phyloP scores from a whole-genome alignment of 1,140 invertebrate genomes.

The Caligus rogercresseyi region DNA sequence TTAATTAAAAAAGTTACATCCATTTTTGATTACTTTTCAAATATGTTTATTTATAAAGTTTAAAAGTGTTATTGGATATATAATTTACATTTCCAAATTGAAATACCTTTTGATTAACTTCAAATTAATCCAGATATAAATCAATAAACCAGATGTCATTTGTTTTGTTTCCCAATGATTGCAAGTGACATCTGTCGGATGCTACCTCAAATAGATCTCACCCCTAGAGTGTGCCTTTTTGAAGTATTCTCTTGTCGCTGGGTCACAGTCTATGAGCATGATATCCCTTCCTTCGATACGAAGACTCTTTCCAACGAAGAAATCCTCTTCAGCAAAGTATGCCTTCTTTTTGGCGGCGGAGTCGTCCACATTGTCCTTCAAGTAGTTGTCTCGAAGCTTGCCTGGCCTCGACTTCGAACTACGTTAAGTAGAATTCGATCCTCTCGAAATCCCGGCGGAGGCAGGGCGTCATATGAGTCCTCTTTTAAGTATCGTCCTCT shows the following conservation, averaged over 20 bases:
- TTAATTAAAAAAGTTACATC: too few species aligned
- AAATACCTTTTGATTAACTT: too few species aligned
- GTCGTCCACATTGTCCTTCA: slow-evolving; percentile 31
- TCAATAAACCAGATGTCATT: too few species aligned
- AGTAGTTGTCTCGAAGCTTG: slow-evolving; percentile 40
- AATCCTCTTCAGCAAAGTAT: slow-evolving; percentile 48
- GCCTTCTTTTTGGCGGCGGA: slow-evolving; percentile 3
- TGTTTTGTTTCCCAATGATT: too few species aligned
- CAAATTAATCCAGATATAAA: too few species aligned
- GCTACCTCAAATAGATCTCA: too few species aligned
- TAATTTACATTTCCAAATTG: too few species aligned
- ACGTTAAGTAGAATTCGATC: slow-evolving; percentile 49
- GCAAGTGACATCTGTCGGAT: too few species aligned
- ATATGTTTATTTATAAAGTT: too few species aligned
- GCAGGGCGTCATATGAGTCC: slow-evolving; percentile 17
- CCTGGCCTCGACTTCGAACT: slow-evolving; percentile 36
- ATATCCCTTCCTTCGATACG: slow-evolving; percentile 60
- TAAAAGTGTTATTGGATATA: too few species aligned
- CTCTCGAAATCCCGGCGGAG: slow-evolving; percentile 41
- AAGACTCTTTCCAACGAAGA: slow-evolving; percentile 56
- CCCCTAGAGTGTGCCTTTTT: slow-evolving; percentile 27
- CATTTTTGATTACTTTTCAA: too few species aligned
- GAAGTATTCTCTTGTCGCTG: slow-evolving; percentile 72
- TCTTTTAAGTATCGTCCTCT: slow-evolving; percentile 21
- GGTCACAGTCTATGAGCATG: slow-evolving; percentile 62